Base-by-base conservation (phyloP, 2,113 vertebrate genomes). In the Montifringilla adamsi region DNA sequence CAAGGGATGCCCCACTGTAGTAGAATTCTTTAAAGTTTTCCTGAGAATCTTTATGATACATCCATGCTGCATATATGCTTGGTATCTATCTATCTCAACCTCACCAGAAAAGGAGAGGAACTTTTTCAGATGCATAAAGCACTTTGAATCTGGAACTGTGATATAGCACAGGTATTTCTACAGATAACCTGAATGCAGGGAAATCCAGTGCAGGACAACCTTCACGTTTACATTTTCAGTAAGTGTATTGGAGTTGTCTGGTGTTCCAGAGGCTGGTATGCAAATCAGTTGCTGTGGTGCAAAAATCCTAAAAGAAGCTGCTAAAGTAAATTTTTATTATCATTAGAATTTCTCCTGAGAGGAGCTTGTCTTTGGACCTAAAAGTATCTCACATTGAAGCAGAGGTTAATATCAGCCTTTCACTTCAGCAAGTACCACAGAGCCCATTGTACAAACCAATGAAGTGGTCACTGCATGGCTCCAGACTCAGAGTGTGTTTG, bases 1-100 rank as follows among this genome's bases (percentile, higher is more conserved):
- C 1, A 2, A 3, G 24, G 37, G 3, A 28, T n/a, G 5, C 35
- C 31, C n/a, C 53, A 16, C 13, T 21, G 5, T 3, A 24, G 17
- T 18, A 58, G 19, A 80, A 83, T 64, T 90, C 12, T 82, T 64
- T 22, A 37, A 60, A 79, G 20, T 9, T 68, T 63, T 59, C 22
- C 41, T 60, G 41, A 73, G 23, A 60, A 23, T 55, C 10, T 68
- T 89, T 46, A 22, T 35, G 27, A 75, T 37, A 39, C 31, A 39
- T 62, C n/a, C 23, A 22, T 26, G 13, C n/a, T 78, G 2, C 0
- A 50, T 50, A 30, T 26, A 19, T 0, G 1, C 64, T 91, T 90
- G 10, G 27, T 3, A 47, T 12, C 53, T 3, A 47, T 12, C 53
- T 66, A 3, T 44, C 10, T 88, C n/a, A 69, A 6, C 12, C 53